Base-by-base conservation (phyloP, 2,888 invertebrate species). In the Patella depressa region DNA sequence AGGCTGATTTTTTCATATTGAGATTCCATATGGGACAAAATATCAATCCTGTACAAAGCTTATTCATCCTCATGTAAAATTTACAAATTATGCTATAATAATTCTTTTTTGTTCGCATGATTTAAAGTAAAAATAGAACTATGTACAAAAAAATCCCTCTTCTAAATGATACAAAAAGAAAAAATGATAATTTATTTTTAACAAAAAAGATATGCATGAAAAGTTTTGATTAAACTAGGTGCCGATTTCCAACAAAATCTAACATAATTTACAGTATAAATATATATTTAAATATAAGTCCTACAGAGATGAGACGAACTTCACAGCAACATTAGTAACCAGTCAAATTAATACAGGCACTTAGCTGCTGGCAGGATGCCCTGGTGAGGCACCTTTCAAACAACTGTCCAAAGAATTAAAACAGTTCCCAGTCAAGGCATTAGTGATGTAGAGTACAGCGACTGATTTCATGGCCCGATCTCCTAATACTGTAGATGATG, bases 401-500 rank as follows among this genome's bases (percentile, higher is more conserved):
- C 45, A 45, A 45, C 45, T 45, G 45, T 45, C 45, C 45, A 45
- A 45, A 45, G 45, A 45, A 45, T 65, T 24, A 24, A 65, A 65
- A 65, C 24, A 14, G 65, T 14, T 65, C 65, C 19, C 65, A 12
- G 19, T 19, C 12, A 24, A 17, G 65, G 24, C 24, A 24, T 65
- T 65, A 65, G 65, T 65, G 11, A 24, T 65, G 19, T 24, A 24
- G 45, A 45, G 45, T 45, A 65, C 65, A 65, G 65, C 65, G 24
- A 24, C 65, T 65, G 65, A 65, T 65, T 45, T 45, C 45, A 24
- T 24, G 19, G 65, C 24, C 65, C 19, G 24, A 24, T 65, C 65
- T 65, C 65, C 65, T 65, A 65, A 19, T 65, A 65, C 65, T 65
- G 65, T 65, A 65, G 65, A 65, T 65, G 65, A 65, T 65, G 65